Conservation (phyloP, 2,797 vertebrate species). For the Malacoraja senta region DNA sequence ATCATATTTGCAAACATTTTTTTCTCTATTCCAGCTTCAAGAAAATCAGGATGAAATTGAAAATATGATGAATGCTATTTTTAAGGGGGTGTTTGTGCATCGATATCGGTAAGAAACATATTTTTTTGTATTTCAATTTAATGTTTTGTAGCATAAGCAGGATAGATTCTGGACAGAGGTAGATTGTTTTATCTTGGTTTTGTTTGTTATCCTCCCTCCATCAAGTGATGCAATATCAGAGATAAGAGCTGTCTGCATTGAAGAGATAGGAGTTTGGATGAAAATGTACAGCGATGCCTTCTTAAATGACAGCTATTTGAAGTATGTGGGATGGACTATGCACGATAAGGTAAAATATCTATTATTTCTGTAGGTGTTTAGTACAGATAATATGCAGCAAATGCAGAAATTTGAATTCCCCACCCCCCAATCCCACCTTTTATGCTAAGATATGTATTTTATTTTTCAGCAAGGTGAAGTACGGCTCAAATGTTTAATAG, state of each 20-base stretch:
- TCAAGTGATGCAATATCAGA: conserved; percentile 89
- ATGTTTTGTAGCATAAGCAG: neutral
- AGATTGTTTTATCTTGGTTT: neutral
- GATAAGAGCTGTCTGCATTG: conserved; percentile 93
- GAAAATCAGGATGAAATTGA: conserved; percentile 99
- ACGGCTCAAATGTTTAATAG: conserved; percentile 95
- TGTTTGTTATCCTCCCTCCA: conserved; percentile 30
- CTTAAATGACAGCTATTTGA: conserved; percentile 96
- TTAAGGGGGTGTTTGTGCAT: conserved; percentile 98
- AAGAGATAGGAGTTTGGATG: conserved; percentile 97
- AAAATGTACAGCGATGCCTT: conserved; percentile 96
- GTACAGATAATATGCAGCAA: neutral
- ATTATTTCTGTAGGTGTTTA: neutral
- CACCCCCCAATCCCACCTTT: neutral
- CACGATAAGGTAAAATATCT: conserved; percentile 77
- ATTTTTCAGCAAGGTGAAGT: conserved; percentile 90
- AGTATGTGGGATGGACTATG: conserved; percentile 96
- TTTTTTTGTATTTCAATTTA: conserved; percentile 22
- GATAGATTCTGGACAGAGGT: neutral
- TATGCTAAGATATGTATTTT: conserved; percentile 33
- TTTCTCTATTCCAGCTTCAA: conserved; percentile 74
- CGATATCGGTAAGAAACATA: conserved; percentile 77
- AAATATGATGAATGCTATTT: conserved; percentile 99
- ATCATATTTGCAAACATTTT: conserved; percentile 24
- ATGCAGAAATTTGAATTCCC: neutral